Evolutionary conservation across 2,888 invertebrate genomes (phyloP).

Genomic region (Ferrisia virgata): DNA sequence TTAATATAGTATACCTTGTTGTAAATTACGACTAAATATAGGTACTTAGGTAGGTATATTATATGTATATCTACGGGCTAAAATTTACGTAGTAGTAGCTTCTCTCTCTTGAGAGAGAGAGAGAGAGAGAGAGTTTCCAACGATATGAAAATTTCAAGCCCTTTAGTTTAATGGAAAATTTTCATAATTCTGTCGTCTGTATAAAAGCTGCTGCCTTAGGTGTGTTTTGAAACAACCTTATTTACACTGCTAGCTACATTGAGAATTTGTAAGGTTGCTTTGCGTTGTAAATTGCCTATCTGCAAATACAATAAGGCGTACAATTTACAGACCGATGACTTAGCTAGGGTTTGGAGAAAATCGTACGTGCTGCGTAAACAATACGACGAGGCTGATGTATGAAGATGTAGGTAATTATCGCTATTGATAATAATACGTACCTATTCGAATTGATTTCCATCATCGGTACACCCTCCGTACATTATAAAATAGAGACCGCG

Average conservation of each 20-base stretch:
- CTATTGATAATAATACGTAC: neutral
- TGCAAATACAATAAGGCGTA: neutral
- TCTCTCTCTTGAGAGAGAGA: no score
- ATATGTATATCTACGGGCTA: neutral
- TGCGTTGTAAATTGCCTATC: neutral
- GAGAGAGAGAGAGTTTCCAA: neutral
- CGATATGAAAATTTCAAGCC: neutral
- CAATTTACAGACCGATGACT: neutral
- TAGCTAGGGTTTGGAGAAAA: no score
- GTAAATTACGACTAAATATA: no score
- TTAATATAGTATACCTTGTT: no score
- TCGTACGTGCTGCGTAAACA: no score
- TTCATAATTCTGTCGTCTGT: neutral
- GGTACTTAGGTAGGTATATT: no score
- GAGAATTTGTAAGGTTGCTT: neutral
- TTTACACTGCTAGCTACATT: neutral
- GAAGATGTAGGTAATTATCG: neutral
- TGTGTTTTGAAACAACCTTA: neutral
- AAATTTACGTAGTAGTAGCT: neutral
- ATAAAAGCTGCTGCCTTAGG: neutral
- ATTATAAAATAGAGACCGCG: no score
- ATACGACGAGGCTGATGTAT: neutral
- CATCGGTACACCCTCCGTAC: no score
- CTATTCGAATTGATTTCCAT: neutral
- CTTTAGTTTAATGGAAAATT: neutral